Evolutionary conservation across 2,797 vertebrate genomes (phyloP).

Genomic region (Cryptoblepharus egeriae): DNA sequence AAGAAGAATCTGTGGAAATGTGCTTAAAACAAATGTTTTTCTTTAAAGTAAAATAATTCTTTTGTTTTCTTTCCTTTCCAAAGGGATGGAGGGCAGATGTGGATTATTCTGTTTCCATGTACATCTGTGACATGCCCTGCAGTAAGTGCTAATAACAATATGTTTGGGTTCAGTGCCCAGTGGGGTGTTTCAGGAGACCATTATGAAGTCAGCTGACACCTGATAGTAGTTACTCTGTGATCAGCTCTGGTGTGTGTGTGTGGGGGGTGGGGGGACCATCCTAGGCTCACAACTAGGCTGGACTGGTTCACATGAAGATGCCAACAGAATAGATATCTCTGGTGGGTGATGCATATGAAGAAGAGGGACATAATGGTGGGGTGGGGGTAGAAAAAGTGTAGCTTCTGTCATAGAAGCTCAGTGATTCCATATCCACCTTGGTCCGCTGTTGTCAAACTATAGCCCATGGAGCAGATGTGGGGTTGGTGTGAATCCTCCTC

Average conservation of each 20-base stretch:
- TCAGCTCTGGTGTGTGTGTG: background rate
- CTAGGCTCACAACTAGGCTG: background rate
- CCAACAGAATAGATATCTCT: background rate
- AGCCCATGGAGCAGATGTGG: too few relatives aligned
- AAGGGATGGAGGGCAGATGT: conserved; percentile 77
- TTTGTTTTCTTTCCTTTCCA: conserved; percentile 47
- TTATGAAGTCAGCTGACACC: background rate
- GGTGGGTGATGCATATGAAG: background rate
- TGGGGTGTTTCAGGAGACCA: too few relatives aligned
- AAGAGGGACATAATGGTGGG: background rate
- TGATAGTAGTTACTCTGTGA: background rate
- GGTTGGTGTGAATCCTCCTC: too few relatives aligned
- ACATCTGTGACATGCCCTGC: conserved; percentile 71
- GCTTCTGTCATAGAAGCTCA: background rate
- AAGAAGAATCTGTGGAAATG: background rate
- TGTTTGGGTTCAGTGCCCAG: background rate
- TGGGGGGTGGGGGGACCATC: too few relatives aligned
- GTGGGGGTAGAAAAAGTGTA: background rate
- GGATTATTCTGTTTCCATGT: conserved; percentile 73
- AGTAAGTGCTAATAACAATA: conserved; percentile 61
- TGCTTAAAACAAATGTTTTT: conserved; percentile 36
- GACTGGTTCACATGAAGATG: background rate
- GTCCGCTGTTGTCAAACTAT: too few relatives aligned
- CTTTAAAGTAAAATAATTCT: conserved; percentile 43
- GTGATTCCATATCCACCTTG: background rate